Conservation (phyloP, 2,888 invertebrate species). For the Cephus nigrinus region DNA sequence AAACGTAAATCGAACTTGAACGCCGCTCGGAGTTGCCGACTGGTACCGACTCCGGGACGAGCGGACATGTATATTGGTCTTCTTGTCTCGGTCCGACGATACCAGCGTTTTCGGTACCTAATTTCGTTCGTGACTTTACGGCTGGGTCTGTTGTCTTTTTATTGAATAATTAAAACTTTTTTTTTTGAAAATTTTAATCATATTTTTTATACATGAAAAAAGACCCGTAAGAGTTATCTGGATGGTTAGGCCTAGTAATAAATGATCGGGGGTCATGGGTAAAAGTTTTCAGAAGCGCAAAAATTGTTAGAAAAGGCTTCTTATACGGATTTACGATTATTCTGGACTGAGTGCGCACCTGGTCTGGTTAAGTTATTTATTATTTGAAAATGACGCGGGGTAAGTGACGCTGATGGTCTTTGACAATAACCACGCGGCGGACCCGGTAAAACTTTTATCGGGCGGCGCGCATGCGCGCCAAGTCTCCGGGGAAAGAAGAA, state of each 20-base stretch:
- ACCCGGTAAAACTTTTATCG: conserved; percentile 19
- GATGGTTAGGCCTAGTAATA: background rate
- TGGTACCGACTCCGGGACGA: background rate
- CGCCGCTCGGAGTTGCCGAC: background rate
- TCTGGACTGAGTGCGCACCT: conserved; percentile 5
- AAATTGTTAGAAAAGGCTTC: background rate
- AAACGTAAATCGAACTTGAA: conserved; percentile 20
- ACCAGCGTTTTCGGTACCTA: background rate
- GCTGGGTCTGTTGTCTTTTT: background rate
- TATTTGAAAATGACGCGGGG: conserved; percentile 17
- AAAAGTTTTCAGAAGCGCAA: background rate
- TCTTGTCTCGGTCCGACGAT: background rate
- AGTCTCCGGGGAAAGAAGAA: background rate
- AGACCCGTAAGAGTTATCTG: background rate
- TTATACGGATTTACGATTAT: background rate
- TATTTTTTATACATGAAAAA: background rate
- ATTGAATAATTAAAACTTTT: background rate
- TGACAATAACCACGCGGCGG: conserved; percentile 6
- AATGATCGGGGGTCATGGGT: background rate
- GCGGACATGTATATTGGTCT: background rate
- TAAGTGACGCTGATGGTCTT: conserved; percentile 18
- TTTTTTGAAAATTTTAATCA: background rate
- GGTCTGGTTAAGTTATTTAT: conserved; percentile 16
- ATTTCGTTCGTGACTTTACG: background rate
- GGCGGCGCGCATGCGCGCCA: background rate